Evolutionary conservation across 2,797 vertebrate genomes (phyloP).

Genomic region (Streptopelia turtur): DNA sequence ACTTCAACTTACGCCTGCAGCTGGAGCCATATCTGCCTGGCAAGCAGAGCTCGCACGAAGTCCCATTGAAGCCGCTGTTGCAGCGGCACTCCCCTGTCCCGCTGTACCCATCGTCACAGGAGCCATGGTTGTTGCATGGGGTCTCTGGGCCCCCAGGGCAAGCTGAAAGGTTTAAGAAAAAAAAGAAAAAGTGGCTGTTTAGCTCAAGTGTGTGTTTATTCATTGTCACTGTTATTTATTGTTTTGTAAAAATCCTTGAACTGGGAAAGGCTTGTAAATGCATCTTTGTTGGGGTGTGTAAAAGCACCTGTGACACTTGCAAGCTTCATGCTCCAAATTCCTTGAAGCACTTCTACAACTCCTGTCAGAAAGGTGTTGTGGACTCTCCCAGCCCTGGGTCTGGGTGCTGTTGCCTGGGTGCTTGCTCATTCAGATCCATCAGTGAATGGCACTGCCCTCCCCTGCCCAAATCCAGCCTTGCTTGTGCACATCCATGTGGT

Average conservation of each 20-base stretch:
- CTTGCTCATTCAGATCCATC: background rate
- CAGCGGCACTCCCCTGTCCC: conserved; percentile 88
- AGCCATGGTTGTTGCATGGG: conserved; percentile 84
- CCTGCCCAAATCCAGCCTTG: background rate
- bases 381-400: background rate
- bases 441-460: background rate
- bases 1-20: conserved; percentile 81
- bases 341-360: accelerated
- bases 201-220: background rate
- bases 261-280: background rate
- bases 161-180: conserved; percentile 70
- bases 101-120: conserved; percentile 81
- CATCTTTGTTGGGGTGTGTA: accelerated
- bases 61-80: conserved; percentile 82
- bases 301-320: background rate
- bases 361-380: background rate
- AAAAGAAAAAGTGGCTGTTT: background rate
- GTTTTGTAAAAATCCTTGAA: background rate
- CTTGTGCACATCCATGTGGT: accelerated
- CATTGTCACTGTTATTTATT: background rate
- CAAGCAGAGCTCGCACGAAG: conserved; percentile 86
- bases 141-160: conserved; percentile 86
- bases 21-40: conserved; percentile 81
- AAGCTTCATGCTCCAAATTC: accelerated
- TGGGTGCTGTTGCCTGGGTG: background rate